Evolutionary conservation across 2,888 invertebrate species (phyloP), one percentile per base, ranked within the genome.

Genomic region (Chrysolina oricalcia): DNA sequence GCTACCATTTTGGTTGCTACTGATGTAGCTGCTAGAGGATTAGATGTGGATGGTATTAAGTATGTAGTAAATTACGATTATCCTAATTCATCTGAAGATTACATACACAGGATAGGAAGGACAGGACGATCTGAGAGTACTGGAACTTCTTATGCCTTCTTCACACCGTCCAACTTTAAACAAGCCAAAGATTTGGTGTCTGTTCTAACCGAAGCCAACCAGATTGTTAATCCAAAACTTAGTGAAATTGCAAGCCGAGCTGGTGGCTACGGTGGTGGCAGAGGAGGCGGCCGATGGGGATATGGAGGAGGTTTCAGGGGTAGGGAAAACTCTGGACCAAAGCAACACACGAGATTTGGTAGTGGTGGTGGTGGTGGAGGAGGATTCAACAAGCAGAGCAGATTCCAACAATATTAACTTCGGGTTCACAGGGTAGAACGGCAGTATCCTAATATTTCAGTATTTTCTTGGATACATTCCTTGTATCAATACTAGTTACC

Each of bases 1-100:
- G 93, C 95, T 74, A 94, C 94, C 81, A 97, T 98, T 87, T 91
- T 98, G 83, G 96, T 98, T 81, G 98, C 98, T 85, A 99, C 98
- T 78, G 98, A 99, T 91, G 98, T 98, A 87, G 98, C 98, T 81
- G 98, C 98, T 69, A 92, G 98, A 87, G 98, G 98, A 87, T 91
- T 92, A 98, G 97, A 98, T 93, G 97, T 98, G 87, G 97, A 97
- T 88, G 97, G 97, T 87, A 97, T 98, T 86, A 97, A 97, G 90
- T 97, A 94, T 91, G 97, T 98, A 81, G 96, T 98, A 88, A 98
- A 98, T 91, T 97, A 95, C 91, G 98, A 98, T 91, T 98, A 97
- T 90, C 98, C 98, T 73, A 95, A 96, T 89, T 97, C 96, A 76
- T 96, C 97, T 71, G 98, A 98, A 89, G 97, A 98, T 90, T 98